phyloP scores from a whole-genome alignment of 2,888 invertebrate genomes.

The Aleiodes testaceus region DNA sequence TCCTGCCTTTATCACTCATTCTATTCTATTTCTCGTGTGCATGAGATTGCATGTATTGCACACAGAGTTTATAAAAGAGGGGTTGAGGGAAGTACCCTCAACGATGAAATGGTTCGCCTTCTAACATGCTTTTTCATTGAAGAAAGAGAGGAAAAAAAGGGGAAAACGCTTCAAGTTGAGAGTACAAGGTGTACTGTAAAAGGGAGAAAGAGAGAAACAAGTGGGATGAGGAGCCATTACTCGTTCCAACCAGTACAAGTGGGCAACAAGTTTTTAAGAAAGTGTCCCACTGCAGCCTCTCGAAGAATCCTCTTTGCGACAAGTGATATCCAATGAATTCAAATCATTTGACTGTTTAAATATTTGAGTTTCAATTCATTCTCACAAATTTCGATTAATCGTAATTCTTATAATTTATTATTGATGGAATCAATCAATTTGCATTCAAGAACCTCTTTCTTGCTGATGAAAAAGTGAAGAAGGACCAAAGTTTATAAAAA shows the following conservation, averaged over 20 bases:
- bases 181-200: conserved; percentile 13
- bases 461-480: too few species aligned
- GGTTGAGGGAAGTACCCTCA: background rate
- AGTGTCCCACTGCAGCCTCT: background rate
- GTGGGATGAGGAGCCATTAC: conserved; percentile 5
- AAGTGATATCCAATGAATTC: background rate
- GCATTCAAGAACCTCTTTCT: too few species aligned
- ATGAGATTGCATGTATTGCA: background rate
- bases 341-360: background rate
- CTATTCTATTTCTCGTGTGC: background rate
- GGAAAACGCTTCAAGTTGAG: conserved; percentile 5
- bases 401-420: too few species aligned
- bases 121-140: background rate
- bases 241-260: conserved; percentile 13
- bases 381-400: too few species aligned
- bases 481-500: too few species aligned
- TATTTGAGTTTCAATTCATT: too few species aligned
- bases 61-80: too few species aligned
- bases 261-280: conserved; percentile 45
- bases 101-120: conserved; percentile 24
- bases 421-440: too few species aligned
- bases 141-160: too few species aligned
- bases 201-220: background rate
- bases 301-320: background rate
- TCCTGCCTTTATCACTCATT: background rate